These are phyloP conservation scores for Sterna hirundo DNA, from an alignment of 2,113 vertebrate species.

Conservation along the genomic window DNA sequence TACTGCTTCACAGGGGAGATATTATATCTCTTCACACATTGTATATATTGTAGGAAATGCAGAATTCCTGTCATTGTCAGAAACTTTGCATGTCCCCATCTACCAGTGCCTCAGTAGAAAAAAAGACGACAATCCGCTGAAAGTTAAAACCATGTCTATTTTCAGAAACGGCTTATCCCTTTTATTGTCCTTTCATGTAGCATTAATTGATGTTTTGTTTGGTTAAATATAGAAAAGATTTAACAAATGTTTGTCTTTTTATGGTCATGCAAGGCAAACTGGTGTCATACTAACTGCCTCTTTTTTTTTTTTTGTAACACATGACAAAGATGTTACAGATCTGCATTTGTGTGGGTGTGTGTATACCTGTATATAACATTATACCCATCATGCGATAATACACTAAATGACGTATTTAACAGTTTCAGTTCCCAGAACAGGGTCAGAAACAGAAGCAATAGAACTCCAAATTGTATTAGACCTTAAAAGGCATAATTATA, in stretches of 20 bases:
- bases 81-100: neutral
- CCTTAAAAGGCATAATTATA: neutral
- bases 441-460: neutral
- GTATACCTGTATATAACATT: neutral
- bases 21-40: slow-evolving; percentile 36
- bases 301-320: neutral
- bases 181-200: slow-evolving; percentile 12
- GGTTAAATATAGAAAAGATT: slow-evolving; percentile 28
- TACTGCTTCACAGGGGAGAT: slow-evolving; percentile 41
- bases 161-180: neutral
- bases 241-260: slow-evolving; percentile 27
- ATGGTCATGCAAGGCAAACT: neutral
- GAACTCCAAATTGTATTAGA: neutral
- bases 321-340: fast-evolving
- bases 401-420: neutral
- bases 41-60: slow-evolving; percentile 46
- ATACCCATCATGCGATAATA: neutral
- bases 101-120: neutral
- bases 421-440: neutral
- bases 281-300: neutral
- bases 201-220: slow-evolving; percentile 14
- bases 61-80: slow-evolving; percentile 59
- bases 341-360: neutral
- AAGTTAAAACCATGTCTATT: slow-evolving; percentile 1
- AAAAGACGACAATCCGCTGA: neutral